A percentile compares a stretch with the other conserved stretches of the same genome.
phyloP scores from a whole-genome alignment of 2,797 vertebrate genomes.

The Synanceia verrucosa region DNA sequence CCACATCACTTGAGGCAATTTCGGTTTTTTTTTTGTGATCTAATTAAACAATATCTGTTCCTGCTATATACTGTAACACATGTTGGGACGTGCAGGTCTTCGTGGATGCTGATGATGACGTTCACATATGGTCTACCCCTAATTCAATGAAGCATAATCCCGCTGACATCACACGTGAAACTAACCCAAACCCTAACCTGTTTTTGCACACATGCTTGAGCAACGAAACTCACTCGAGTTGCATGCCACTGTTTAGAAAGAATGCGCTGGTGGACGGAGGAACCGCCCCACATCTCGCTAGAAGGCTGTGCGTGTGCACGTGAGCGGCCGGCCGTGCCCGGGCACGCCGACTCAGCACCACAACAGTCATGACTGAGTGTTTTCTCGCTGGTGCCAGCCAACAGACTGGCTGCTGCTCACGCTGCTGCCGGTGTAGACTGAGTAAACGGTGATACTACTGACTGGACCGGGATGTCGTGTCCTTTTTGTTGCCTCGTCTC shows the following conservation, averaged over 20 bases:
- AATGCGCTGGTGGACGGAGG: slow-evolving; percentile 59
- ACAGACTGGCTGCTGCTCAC: slow-evolving; percentile 59
- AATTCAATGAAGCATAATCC: neutral
- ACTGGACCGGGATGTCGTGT: slow-evolving; percentile 4
- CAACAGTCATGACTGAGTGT: slow-evolving; percentile 67
- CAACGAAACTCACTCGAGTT: neutral
- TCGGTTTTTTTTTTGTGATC: slow-evolving; percentile 17
- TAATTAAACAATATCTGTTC: slow-evolving; percentile 46
- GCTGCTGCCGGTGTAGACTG: slow-evolving; percentile 43
- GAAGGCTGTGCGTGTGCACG: slow-evolving; percentile 23
- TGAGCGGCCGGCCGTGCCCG: slow-evolving; percentile 49
- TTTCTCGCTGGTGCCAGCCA: slow-evolving; percentile 65
- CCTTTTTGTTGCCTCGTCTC: neutral
- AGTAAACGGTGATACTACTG: slow-evolving; percentile 20
- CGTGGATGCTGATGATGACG: slow-evolving; percentile 33
- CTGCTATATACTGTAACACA: slow-evolving; percentile 18
- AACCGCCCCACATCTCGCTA: slow-evolving; percentile 46
- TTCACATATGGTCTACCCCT: neutral
- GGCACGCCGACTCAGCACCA: slow-evolving; percentile 66
- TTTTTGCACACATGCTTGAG: neutral
- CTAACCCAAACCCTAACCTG: too few species aligned
- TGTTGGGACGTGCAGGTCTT: slow-evolving; percentile 44
- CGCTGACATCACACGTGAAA: neutral
- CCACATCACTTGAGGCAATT: slow-evolving; percentile 19
- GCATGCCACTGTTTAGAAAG: slow-evolving; percentile 40